Evolutionary conservation across 2,888 invertebrate species (phyloP), one percentile per base, ranked within the genome.

Genomic region (Apamea monoglypha): DNA sequence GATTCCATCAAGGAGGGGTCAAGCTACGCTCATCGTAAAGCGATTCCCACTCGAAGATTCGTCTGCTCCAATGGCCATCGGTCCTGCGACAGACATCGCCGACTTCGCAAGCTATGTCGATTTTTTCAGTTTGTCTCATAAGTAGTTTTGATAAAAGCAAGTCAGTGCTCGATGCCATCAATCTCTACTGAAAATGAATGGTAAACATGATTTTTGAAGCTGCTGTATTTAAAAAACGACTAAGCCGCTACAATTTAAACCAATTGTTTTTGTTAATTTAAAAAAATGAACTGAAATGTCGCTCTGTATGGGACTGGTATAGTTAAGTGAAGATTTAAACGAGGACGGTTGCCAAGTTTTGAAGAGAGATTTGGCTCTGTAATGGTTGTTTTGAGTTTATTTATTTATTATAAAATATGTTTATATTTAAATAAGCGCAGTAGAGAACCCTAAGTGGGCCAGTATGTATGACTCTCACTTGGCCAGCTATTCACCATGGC

Each of bases 401-500:
- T 25, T 68, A 50, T 78, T 68, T 61, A 78, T 61, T 80, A 12
- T 56, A 66, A 76, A 67, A 59, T 29, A 68, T 50, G 32, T 32
- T 81, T n/a, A 18, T 29, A 56, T 53, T 56, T 21, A 36, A 32
- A 74, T 74, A 69, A 47, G 21, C 72, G 1, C 25, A n/a, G 63
- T 47, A 32, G 66, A 67, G 14, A 70, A 56, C 29, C 56, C 56
- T 12, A 36, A 40, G 47, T 50, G 53, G 40, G 69, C 56, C 29
- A 44, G n/a, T 36, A 40, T 44, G 29, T 69, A 64, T 64, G 44
- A 53, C 59, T 84, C 73, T 82, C 61, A 80, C 69, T 70, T 66
- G 36, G 36, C 40, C 64, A 70, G 36, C 63, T 69, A 70, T 79
- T 79, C 44, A 82, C 70, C 59, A 69, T 61, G 80, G 73, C 75